phyloP scores from a whole-genome alignment of 2,113 vertebrate genomes.

The Corapipo altera region DNA sequence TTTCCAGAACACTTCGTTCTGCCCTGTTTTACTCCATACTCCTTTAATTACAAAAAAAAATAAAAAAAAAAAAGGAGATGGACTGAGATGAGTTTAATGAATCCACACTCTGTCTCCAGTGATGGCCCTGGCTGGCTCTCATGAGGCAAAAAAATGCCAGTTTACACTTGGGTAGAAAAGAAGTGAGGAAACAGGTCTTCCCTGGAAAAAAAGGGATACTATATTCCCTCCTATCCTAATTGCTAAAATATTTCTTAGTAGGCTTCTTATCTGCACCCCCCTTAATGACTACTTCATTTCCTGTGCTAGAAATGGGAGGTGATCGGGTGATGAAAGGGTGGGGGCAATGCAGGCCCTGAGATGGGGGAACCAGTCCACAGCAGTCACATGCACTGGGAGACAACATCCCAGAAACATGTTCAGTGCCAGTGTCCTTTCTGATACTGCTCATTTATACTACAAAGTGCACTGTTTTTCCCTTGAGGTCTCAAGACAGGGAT shows the following conservation, averaged over 20 bases:
- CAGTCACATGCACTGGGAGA: fast-evolving
- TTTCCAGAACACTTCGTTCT: slow-evolving; percentile 77
- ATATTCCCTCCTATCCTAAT: neutral
- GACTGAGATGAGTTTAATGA: slow-evolving; percentile 53
- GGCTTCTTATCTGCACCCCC: neutral
- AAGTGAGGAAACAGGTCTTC: neutral
- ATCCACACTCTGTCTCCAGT: slow-evolving; percentile 2
- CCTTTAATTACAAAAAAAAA: slow-evolving; percentile 57
- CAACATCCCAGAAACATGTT: neutral
- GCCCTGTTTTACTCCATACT: slow-evolving; percentile 68
- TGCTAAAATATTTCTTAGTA: neutral
- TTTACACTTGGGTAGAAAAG: neutral
- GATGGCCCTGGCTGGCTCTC: neutral
- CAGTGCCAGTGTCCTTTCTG: neutral
- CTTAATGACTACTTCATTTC: neutral
- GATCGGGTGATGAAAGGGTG: neutral
- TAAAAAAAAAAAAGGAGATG: neutral
- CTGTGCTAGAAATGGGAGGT: neutral
- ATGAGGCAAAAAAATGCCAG: neutral
- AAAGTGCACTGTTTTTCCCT: neutral
- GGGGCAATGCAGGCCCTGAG: neutral
- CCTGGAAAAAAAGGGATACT: neutral
- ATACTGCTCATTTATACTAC: neutral
- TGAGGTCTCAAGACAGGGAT: neutral
- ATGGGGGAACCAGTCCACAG: neutral